Evolutionary conservation across 2,797 vertebrate species (phyloP).

Genomic region (Phylloscopus collybita): DNA sequence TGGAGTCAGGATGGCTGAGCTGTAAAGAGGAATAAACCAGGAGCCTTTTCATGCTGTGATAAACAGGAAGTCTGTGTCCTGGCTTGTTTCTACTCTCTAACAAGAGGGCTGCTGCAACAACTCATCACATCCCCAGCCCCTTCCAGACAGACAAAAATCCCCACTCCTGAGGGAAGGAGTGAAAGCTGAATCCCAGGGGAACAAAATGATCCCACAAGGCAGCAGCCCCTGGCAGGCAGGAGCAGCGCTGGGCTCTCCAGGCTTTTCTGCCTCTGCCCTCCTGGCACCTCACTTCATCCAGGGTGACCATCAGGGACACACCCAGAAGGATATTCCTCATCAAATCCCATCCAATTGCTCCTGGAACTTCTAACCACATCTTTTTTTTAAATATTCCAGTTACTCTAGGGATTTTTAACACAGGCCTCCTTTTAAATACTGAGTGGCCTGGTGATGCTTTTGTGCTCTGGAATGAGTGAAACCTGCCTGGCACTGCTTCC

Average conservation of each 20-base stretch:
- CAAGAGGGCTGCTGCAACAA: too few relatives aligned
- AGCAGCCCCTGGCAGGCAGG: neutral
- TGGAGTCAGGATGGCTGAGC: too few relatives aligned
- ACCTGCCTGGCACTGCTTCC: neutral
- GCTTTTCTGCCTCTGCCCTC: neutral
- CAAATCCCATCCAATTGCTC: neutral
- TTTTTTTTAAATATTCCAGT: neutral
- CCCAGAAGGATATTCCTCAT: neutral
- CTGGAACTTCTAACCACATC: too few relatives aligned
- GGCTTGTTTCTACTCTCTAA: neutral
- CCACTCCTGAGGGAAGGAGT: neutral
- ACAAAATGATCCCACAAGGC: neutral
- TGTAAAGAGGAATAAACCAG: too few relatives aligned
- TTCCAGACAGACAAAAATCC: neutral
- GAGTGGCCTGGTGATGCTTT: rapidly evolving
- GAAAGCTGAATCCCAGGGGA: neutral
- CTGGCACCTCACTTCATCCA: neutral
- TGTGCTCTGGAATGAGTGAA: neutral
- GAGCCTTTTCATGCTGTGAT: too few relatives aligned
- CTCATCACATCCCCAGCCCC: neutral
- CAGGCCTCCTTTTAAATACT: neutral
- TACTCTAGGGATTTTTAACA: neutral
- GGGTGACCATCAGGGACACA: neutral
- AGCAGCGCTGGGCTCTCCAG: neutral
- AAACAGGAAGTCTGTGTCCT: too few relatives aligned